Evolutionary conservation across 2,888 invertebrate genomes (phyloP).

Genomic region (Macaria notata): DNA sequence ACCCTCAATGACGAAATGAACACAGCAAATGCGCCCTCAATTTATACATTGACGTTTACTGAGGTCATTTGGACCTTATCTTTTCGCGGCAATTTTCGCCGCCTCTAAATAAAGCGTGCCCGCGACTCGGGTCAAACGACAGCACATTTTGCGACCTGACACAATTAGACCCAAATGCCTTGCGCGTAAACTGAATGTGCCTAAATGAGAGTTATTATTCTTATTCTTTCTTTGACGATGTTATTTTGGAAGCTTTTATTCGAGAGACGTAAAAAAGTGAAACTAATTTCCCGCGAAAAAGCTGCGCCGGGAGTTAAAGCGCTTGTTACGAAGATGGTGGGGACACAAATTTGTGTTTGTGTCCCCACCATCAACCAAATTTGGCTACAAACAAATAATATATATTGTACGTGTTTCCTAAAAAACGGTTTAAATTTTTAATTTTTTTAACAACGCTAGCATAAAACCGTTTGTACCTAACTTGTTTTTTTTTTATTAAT

Average conservation of each 20-base stretch:
- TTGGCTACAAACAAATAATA: too few species aligned
- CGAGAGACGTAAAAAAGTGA: slow-evolving; percentile 31
- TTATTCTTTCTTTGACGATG: slow-evolving; percentile 36
- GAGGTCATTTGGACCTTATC: slow-evolving; percentile 24
- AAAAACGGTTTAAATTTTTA: too few species aligned
- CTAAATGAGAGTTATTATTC: slow-evolving; percentile 38
- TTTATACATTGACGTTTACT: slow-evolving; percentile 15
- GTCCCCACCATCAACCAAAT: too few species aligned
- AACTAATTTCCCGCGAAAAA: slow-evolving; percentile 30
- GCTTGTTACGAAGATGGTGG: slow-evolving; percentile 1
- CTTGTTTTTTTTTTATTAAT: too few species aligned
- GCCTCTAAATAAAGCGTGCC: slow-evolving; percentile 33
- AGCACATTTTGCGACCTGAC: slow-evolving; percentile 31
- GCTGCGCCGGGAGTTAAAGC: slow-evolving; percentile 4
- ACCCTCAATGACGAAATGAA: slow-evolving; percentile 9
- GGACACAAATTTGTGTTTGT: neutral
- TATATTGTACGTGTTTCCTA: too few species aligned
- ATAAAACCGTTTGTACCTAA: too few species aligned
- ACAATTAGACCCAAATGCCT: slow-evolving; percentile 35
- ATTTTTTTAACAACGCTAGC: too few species aligned
- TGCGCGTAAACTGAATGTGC: slow-evolving; percentile 37
- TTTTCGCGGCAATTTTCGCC: slow-evolving; percentile 23
- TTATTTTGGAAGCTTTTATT: slow-evolving; percentile 35
- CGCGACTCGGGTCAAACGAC: slow-evolving; percentile 35
- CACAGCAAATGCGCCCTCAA: slow-evolving; percentile 15